Conservation (phyloP, 1,140 invertebrate genomes). For the Euglossa dilemma region DNA sequence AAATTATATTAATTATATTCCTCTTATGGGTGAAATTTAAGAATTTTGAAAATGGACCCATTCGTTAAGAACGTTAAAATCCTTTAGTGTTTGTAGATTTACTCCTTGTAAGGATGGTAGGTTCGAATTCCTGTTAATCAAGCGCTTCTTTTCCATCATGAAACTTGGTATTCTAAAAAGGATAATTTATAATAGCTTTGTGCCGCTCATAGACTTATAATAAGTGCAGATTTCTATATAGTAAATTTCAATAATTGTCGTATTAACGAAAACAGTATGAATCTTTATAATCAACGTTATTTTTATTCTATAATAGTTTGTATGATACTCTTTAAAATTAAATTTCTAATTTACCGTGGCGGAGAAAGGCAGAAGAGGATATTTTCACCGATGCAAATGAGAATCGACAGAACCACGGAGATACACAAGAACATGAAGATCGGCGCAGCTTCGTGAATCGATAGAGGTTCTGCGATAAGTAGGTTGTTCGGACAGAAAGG, state of each 20-base stretch:
- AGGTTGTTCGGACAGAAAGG: conserved; percentile 55
- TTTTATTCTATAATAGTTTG: background rate
- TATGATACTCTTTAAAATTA: background rate
- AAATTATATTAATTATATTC: background rate
- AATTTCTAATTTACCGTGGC: conserved; percentile 9
- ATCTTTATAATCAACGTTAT: too few species aligned
- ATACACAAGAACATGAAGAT: conserved; percentile 51
- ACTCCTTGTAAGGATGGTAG: background rate
- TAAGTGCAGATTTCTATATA: too few species aligned
- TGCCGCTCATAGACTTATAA: too few species aligned
- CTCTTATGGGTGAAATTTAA: background rate
- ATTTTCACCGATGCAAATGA: conserved; percentile 56
- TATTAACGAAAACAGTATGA: background rate
- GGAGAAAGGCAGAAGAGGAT: conserved; percentile 19
- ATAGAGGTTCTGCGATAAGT: conserved; percentile 54
- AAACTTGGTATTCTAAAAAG: background rate
- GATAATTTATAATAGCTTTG: too few species aligned
- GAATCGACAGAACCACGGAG: conserved; percentile 24
- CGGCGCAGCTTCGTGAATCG: conserved; percentile 59
- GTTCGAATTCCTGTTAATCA: background rate
- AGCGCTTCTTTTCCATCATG: background rate
- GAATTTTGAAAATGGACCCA: background rate
- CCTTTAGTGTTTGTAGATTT: background rate
- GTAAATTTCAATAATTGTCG: too few species aligned
- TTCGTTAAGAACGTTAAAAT: background rate